Percentiles rank a stretch among this genome's conserved stretches.
Evolutionary conservation across 2,113 vertebrate species (phyloP).

Genomic region (Hydrolagus affinis): DNA sequence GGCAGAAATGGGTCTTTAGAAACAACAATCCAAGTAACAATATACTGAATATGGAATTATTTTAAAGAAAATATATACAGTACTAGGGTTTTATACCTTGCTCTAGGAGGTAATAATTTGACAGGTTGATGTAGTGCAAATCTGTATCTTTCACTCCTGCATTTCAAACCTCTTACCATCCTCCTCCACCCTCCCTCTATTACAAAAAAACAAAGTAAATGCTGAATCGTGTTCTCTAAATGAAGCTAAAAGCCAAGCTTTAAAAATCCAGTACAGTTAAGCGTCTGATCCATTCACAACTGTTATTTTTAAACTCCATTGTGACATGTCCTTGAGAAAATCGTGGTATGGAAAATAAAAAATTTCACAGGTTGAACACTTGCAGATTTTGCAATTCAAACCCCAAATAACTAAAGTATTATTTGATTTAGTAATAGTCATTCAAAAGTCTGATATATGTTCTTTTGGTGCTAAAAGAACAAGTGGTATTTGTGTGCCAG

Average conservation of each 20-base stretch:
- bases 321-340: not conserved
- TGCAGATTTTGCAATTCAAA: too few relatives aligned
- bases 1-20: not conserved
- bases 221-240: not conserved
- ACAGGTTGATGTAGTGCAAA: not conserved
- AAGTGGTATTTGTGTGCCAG: too few relatives aligned
- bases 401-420: too few relatives aligned
- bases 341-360: not conserved
- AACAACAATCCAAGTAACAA: conserved; percentile 2
- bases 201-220: not conserved
- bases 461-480: too few relatives aligned
- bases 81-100: not conserved
- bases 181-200: not conserved
- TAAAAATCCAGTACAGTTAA: not conserved
- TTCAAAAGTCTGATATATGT: too few relatives aligned
- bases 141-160: too few relatives aligned
- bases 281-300: not conserved
- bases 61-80: not conserved
- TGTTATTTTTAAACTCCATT: not conserved
- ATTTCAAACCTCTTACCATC: not conserved
- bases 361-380: not conserved
- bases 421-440: too few relatives aligned
- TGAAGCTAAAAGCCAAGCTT: not conserved
- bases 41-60: not conserved
- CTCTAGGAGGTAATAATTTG: not conserved